Conservation (phyloP, 1,140 invertebrate species). For the Orchesella cincta region DNA sequence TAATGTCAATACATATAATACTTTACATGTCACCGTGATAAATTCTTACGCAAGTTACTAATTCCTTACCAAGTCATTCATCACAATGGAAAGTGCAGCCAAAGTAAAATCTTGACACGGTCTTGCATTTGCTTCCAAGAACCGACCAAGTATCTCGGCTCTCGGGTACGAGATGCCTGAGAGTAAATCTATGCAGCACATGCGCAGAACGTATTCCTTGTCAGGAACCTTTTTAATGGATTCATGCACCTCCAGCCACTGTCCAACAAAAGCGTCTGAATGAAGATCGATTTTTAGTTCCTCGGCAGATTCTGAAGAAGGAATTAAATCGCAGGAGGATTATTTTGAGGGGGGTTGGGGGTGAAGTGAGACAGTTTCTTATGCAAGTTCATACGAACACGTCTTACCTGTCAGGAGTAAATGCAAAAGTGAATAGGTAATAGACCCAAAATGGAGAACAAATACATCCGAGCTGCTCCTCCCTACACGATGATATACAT, state of each 20-base stretch:
- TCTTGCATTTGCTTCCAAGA: neutral
- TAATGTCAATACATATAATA: neutral
- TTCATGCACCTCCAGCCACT: neutral
- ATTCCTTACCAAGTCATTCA: constrained; percentile 31
- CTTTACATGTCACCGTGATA: neutral
- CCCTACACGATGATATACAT: neutral
- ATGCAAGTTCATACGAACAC: too few species aligned
- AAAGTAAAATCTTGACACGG: neutral
- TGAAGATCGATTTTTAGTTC: neutral
- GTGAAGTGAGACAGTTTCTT: too few species aligned
- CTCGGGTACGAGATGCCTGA: neutral
- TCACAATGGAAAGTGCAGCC: neutral
- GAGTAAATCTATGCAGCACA: neutral
- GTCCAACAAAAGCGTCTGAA: neutral
- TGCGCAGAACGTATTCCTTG: neutral
- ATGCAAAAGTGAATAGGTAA: neutral
- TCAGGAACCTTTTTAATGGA: neutral
- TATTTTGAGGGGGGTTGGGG: too few species aligned
- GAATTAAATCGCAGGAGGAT: too few species aligned
- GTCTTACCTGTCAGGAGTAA: neutral
- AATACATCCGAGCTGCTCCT: neutral
- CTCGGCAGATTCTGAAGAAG: neutral
- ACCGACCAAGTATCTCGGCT: neutral
- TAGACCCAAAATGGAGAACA: neutral
- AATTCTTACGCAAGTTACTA: neutral